Evolutionary conservation across 2,888 invertebrate genomes (phyloP), one percentile per base, ranked within the genome.

Genomic region (Amphipyra berbera): DNA sequence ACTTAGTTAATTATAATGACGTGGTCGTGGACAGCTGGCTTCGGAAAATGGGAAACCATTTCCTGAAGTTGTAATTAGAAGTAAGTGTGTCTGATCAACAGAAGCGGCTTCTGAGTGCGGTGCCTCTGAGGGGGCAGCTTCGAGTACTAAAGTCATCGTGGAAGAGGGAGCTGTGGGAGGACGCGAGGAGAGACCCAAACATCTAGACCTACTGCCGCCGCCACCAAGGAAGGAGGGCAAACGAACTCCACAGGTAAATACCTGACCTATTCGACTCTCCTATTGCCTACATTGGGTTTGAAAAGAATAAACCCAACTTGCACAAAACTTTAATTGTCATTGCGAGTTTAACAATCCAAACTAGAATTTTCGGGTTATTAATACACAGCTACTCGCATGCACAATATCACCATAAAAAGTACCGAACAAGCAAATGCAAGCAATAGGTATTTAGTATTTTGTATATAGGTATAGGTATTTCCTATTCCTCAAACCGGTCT

Each of bases 151-250:
- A 79, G 87, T 78, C 69, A 82, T 82, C 33, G 88, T 81, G 61
- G 91, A 88, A 81, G 91, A 82, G 57, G 86, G 56, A 44, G 85
- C 82, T 5, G 82, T 55, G 40, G 83, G 72, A 2, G 83, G 82
- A 7, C 81, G 78, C 21, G 88, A 87, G 40, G 91, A 89, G 56
- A 82, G 92, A 54, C 92, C 93, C 0, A 86, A 88, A 6, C 92
- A 92, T 41, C 79, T 95, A 37, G 94, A 95, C 42, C 85, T 95
- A 7, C 84, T 95, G 50, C 95, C 95, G 6, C 95, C 95, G 1
- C 95, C 94, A 5, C 93, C 93, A 0, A 86, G 85, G 65, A 94
- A 94, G 58, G 92, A 91, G 45, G 85, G 87, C 40, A 90, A 90
- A 61, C 84, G 90, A 30, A 78, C 83, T 0, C 84, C 82, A 9